Base-by-base conservation (phyloP, 1,140 invertebrate genomes). In the Ruditapes philippinarum region DNA sequence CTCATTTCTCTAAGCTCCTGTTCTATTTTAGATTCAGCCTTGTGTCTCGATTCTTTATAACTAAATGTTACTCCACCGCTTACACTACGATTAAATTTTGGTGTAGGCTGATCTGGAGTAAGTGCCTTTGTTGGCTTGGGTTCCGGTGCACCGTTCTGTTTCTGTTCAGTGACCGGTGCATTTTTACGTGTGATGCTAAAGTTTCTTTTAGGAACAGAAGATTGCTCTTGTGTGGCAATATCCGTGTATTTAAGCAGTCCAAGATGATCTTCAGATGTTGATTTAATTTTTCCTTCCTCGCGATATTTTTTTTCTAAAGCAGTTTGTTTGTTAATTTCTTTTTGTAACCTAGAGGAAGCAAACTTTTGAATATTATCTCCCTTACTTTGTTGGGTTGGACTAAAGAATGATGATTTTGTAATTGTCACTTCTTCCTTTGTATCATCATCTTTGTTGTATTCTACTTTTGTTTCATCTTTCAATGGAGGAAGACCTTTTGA, bases 11-110 rank as follows among this genome's bases (percentile, higher is more conserved):
- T 82, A 11, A 95, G 82, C 86, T 95, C 94, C 45, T 92, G 90
- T 86, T 95, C 94, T 86, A 95, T 95, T 83, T 94, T 94, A 19
- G 94, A 94, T 81, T 94, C 94, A 1, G 94, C 94, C 78, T 93
- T 93, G 38, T 94, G 92, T 49, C 87, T 89, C n/a, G 92, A 91
- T 82, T 95, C 94, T n/a, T 90, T 91, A 89, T 94, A 95, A 45
- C 94, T 94, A 76, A 95, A 95, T n/a, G 91, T 86, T 45, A 92
- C 90, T 22, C 92, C 91, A 17, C 92, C 92, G 4, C 90, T 70
- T 12, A 81, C 42, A 17, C 31, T 80, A 68, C 89, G 89, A 31
- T 42, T 73, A 65, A 65, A 80, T 70, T 87, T 90, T 85, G 54
- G 51, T 49, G 38, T 51, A 76, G 62, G 45, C 54, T 89, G 76